phyloP scores from a whole-genome alignment of 2,797 vertebrate genomes.

The Cryptoblepharus egeriae region DNA sequence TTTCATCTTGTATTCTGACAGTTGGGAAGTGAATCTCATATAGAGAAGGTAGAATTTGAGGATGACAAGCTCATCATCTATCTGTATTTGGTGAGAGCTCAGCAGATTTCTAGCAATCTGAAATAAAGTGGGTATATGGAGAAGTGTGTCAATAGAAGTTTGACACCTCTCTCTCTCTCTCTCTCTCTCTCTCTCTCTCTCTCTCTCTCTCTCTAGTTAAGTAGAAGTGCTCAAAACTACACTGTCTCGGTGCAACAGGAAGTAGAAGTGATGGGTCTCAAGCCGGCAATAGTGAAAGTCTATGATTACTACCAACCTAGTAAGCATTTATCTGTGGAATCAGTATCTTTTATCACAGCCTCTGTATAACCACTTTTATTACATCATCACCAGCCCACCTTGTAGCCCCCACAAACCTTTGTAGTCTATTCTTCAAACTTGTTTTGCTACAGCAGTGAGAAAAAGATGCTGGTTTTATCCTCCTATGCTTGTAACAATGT shows the following conservation, averaged over 20 bases:
- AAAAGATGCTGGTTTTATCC: too few relatives aligned
- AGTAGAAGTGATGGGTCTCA: constrained; percentile 56
- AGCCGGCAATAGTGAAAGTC: constrained; percentile 56
- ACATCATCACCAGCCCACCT: background rate
- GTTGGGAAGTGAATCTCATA: constrained; percentile 36
- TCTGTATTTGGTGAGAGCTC: constrained; percentile 64
- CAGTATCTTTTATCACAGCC: too few relatives aligned
- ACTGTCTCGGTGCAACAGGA: constrained; percentile 52
- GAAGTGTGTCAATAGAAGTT: background rate
- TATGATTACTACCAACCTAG: constrained; percentile 66
- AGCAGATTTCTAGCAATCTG: background rate
- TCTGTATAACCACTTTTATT: background rate
- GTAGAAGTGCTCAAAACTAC: background rate
- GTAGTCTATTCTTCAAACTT: too few relatives aligned
- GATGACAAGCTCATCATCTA: constrained; percentile 57
- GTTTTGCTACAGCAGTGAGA: too few relatives aligned
- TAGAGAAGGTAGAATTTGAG: constrained; percentile 62
- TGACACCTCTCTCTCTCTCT: too few relatives aligned
- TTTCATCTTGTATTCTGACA: constrained; percentile 27
- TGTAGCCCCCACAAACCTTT: background rate
- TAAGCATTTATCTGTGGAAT: constrained; percentile 21
- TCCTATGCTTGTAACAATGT: too few relatives aligned
- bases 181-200: too few relatives aligned
- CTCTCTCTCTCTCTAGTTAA: constrained; percentile 7
- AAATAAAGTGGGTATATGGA: background rate